Evolutionary conservation across 2,888 invertebrate species (phyloP), one percentile per base, ranked within the genome.

Genomic region (Syrista parreyssii): DNA sequence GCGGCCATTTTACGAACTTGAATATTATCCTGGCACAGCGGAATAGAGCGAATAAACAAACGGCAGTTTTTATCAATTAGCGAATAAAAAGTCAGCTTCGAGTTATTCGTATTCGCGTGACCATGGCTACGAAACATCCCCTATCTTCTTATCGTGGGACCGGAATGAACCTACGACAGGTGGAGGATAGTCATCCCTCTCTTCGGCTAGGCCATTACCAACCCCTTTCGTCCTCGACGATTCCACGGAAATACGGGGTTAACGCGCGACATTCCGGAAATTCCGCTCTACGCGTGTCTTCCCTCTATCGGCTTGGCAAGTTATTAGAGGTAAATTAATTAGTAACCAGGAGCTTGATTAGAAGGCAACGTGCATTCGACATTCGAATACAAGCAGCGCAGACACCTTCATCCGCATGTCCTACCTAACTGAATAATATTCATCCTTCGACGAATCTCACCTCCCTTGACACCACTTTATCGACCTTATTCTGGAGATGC

Each of bases 301-400:
- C 74, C 68, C 78, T 77, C 32, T 69, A 76, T 76, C 34, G 75
- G 33, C 33, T 74, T 35, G 74, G 81, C 74, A 80, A 80, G 83
- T 86, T 83, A 84, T 85, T 77, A 84, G 78, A 76, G 84, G 84
- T 83, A 87, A 88, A 86, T 84, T 84, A 85, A 87, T 88, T 85
- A 84, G 83, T 82, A 82, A 82, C 82, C 77, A 76, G 74, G 78
- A 72, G 84, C 83, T 86, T 88, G 88, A 88, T 88, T 88, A 88
- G 87, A 88, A 85, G 86, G 82, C 76, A 76, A 71, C 78, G 71
- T 76, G 68, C 78, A 68, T 74, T n/a, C 23, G 55, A 55, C 55
- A 55, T 15, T 55, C 55, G 55, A 23, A 55, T 55, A 15, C 55
- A 55, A 55, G 55, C 55, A 9, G 23, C 15, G 23, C 2, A 55